Percentiles rank a stretch among this genome's conserved stretches.
phyloP scores from a whole-genome alignment of 2,888 invertebrate species.

The Tenodera sinensis region DNA sequence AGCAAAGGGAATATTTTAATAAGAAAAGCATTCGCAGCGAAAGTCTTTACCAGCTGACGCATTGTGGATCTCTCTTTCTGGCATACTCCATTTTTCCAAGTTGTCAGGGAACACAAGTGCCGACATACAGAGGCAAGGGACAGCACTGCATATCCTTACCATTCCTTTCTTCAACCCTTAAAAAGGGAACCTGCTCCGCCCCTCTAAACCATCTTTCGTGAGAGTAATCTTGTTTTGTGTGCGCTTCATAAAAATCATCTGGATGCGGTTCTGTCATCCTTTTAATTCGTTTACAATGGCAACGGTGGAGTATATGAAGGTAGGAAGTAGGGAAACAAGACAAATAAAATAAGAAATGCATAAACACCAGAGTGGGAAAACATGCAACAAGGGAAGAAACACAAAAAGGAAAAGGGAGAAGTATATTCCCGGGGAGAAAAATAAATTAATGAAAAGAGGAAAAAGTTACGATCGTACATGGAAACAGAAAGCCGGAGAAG shows the following conservation, averaged over 20 bases:
- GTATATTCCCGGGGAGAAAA: neutral
- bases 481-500: neutral
- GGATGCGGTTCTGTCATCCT: neutral
- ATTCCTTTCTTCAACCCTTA: neutral
- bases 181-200: neutral
- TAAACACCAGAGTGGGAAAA: neutral
- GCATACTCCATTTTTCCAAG: neutral
- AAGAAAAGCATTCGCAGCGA: neutral
- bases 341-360: neutral
- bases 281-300: neutral
- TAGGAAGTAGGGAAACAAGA: neutral
- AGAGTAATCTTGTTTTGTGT: neutral
- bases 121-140: neutral
- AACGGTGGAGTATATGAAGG: neutral
- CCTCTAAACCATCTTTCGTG: neutral
- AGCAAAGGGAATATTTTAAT: neutral
- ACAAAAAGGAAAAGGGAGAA: neutral
- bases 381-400: neutral
- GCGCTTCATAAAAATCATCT: neutral
- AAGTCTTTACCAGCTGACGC: neutral
- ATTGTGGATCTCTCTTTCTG: neutral
- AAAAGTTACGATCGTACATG: neutral
- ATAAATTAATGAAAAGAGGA: neutral
- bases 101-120: neutral
- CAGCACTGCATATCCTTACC: neutral